Base-by-base conservation (phyloP, 2,797 vertebrate genomes). In the Hoplostethus mediterraneus region DNA sequence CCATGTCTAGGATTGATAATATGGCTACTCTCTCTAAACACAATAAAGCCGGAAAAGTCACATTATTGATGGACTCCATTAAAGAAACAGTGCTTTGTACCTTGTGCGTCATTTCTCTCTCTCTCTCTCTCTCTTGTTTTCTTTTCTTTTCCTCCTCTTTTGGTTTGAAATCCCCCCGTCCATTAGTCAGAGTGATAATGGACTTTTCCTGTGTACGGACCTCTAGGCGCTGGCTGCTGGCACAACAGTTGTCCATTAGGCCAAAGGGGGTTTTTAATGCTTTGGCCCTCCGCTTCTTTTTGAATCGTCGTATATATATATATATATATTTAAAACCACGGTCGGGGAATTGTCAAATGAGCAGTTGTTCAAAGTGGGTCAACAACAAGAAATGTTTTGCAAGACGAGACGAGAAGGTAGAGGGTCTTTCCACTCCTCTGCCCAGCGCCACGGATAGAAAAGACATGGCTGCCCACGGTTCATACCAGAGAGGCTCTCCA, bases 21-120 rank as follows among this genome's bases (percentile, higher is more conserved):
- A 72, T 53, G 51, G 67, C 86, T 76, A 74, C 85, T 82, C 75
- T 59, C 75, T 86, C 77, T 81, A 86, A 86, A 91, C 75, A 85
- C 66, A 93, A 83, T 91, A 85, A 89, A 87, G 85, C 73, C 47
- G 44, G 65, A 69, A 84, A 85, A 79, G 63, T 62, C 71, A 81
- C 83, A 73, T 89, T 92, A 92, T 94, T 93, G 86, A 92, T 92
- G 89, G 81, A 67, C 58, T 78, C 84, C 83, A 93, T 93, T 92
- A 91, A 90, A 87, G 81, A 79, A 90, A 84, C 69, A 57, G 71
- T 73, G 82, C 85, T 87, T 88, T 85, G 83, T 83, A 85, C 75
- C 64, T 17, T 66, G 64, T 84, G 83, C 75, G 77, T 85, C 87
- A 84, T 88, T 9, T 63, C 54, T 44, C 16, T 33, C 45, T 33